Evolutionary conservation across 2,797 vertebrate species (phyloP).

Genomic region (Sebastiscus tertius): DNA sequence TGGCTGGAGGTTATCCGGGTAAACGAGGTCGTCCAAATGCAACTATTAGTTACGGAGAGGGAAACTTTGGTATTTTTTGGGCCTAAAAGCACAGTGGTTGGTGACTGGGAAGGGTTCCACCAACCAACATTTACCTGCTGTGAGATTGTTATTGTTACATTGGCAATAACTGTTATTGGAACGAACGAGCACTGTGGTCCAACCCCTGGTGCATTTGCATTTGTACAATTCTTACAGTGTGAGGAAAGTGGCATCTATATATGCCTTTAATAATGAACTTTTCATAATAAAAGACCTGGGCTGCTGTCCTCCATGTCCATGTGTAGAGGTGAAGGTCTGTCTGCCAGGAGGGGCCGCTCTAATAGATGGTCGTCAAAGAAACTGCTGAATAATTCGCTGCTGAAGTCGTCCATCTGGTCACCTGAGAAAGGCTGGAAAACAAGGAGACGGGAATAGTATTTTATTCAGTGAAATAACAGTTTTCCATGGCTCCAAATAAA

Average conservation of each 20-base stretch:
- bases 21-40: conserved; percentile 10
- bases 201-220: not conserved
- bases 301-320: conserved; percentile 94
- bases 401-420: conserved; percentile 99
- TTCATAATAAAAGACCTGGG: conserved; percentile 53
- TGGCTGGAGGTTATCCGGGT: not conserved
- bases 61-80: not conserved
- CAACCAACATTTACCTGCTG: conserved; percentile 8
- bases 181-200: not conserved
- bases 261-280: not conserved
- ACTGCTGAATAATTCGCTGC: conserved; percentile 96
- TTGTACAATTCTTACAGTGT: not conserved
- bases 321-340: conserved; percentile 91
- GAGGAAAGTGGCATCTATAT: not conserved
- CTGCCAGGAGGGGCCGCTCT: conserved; percentile 86
- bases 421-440: conserved; percentile 88
- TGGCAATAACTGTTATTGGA: conserved; percentile 5
- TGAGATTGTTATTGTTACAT: not conserved
- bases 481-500: not conserved
- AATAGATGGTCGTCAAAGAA: conserved; percentile 97
- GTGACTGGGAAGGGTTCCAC: not conserved
- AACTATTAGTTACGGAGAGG: not conserved
- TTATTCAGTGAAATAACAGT: not conserved
- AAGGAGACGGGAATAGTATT: not conserved
- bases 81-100: not conserved